phyloP scores from a whole-genome alignment of 2,113 vertebrate genomes.

The Bos javanicus region DNA sequence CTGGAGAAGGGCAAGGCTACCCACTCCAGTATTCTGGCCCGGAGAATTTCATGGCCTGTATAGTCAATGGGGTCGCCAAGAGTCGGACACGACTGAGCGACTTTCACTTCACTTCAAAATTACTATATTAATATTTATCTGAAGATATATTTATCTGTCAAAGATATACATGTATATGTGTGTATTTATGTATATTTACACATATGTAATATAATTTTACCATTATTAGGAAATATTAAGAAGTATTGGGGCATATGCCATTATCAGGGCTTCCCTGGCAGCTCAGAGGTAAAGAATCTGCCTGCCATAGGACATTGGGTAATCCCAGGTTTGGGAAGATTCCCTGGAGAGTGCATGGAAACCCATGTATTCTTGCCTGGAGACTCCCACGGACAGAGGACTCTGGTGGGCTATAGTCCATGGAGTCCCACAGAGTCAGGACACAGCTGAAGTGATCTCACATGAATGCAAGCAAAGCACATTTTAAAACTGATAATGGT shows the following conservation, averaged over 20 bases:
- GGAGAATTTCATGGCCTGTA: background rate
- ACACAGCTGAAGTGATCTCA: background rate
- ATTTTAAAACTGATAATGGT: background rate
- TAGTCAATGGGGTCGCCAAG: background rate
- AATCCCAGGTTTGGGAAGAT: background rate
- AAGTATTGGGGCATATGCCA: background rate
- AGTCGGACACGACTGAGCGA: accelerated
- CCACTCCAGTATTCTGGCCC: background rate
- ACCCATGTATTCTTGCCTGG: background rate
- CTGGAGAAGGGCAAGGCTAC: background rate
- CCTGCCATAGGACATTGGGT: background rate
- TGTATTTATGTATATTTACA: too few species aligned
- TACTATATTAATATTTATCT: background rate
- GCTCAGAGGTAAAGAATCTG: background rate
- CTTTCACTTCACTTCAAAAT: background rate
- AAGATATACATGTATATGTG: background rate
- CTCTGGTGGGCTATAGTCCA: background rate
- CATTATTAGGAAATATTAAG: background rate
- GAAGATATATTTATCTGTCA: background rate
- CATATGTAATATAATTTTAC: background rate
- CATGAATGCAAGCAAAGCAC: background rate
- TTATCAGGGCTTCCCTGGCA: background rate
- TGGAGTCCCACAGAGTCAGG: background rate
- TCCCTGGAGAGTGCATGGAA: background rate
- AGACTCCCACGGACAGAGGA: background rate